Base-by-base conservation (phyloP, 2,113 vertebrate genomes). In the Chamaea fasciata region DNA sequence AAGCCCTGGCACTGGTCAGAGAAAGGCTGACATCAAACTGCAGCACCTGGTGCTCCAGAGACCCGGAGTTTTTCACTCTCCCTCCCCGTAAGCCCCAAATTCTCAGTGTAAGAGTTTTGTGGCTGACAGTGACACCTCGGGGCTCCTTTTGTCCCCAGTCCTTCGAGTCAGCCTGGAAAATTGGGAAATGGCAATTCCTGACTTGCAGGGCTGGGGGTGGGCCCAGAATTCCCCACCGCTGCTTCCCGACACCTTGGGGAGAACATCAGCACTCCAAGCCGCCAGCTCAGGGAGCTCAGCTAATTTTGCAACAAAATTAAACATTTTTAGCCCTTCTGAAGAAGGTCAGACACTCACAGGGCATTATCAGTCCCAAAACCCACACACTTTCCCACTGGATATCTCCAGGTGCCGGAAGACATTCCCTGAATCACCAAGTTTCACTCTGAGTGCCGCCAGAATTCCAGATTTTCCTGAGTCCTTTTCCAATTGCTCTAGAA, bases 81-180 rank as follows among this genome's bases (percentile, higher is more conserved):
- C 30, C 46, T 28, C 17, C 52, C 5, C 1, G 1, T 3, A 24
- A 42, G 7, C 27, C 39, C 27, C 24, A 24, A 19, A 31, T 56
- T 42, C 70, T 41, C 50, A 10, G 6, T 30, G 20, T 0, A 0
- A 1, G 6, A 31, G 20, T 7, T 41, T 30, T 33, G 30, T 0
- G 28, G 67, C 28, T 6, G 6, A 13, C 42, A 18, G 28, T 1
- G 53, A 20, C 53, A 22, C 39, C 21, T 33, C 1, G 41, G 63
- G 7, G 6, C 3, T 39, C n/a, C 44, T 24, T n/a, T 6, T 44
- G 33, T 30, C 53, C 33, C 33, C 69, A 9, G 1, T 27, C 27
- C 55, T 64, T 30, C 5, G 1, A 5, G 16, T 52, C 35, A 9
- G 5, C 30, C 50, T 28, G 39, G 44, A 23, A 60, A 64, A 60